phyloP scores from a whole-genome alignment of 1,140 invertebrate species.

The Orius insidiosus region DNA sequence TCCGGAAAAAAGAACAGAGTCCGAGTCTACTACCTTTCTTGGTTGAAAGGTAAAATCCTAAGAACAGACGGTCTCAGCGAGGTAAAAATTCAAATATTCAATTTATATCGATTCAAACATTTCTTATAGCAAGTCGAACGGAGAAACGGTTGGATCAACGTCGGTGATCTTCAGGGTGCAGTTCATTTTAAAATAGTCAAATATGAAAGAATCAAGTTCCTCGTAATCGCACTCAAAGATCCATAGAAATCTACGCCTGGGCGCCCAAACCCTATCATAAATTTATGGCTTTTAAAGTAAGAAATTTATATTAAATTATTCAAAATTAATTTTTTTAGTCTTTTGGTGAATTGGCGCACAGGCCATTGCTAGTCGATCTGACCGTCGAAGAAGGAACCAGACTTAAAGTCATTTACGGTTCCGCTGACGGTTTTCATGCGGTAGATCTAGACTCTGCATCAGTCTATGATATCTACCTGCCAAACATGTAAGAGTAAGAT shows the following conservation, averaged over 20 bases:
- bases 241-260: constrained; percentile 99
- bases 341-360: constrained; percentile 54
- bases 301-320: constrained; percentile 6
- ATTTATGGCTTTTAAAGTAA: constrained; percentile 97
- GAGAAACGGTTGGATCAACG: constrained; percentile 98
- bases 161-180: constrained; percentile 94
- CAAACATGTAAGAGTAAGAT: constrained; percentile 68
- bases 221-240: constrained; percentile 96
- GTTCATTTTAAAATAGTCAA: constrained; percentile 99
- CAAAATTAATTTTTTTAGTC: constrained; percentile 31
- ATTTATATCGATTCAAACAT: too few relatives aligned
- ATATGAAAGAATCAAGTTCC: constrained; percentile 98
- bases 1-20: constrained; percentile 98
- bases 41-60: constrained; percentile 97
- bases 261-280: constrained; percentile 99
- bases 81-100: constrained; percentile 36
- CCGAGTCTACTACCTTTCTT: constrained; percentile 95
- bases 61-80: constrained; percentile 85
- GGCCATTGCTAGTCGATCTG: constrained; percentile 89
- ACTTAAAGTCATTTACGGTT: constrained; percentile 98
- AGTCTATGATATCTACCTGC: constrained; percentile 97
- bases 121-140: constrained; percentile 73
- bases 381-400: constrained; percentile 96
- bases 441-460: constrained; percentile 95
- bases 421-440: constrained; percentile 94